These are phyloP conservation scores for Tichodroma muraria DNA, from an alignment of 2,113 vertebrate genomes.

Conservation along the genomic window DNA sequence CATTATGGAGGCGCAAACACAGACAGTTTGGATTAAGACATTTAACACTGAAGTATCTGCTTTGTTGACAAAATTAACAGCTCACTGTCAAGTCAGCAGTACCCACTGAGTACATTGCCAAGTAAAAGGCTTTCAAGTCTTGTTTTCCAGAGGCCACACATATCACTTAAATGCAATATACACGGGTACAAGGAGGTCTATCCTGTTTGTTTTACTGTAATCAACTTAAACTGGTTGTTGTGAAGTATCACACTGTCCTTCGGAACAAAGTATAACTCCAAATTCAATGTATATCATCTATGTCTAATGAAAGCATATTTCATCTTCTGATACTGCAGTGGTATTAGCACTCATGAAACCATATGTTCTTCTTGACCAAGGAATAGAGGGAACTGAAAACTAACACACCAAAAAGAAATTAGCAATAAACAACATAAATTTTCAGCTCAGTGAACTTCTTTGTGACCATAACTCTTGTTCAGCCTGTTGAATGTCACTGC, in stretches of 20 bases:
- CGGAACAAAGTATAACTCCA: not conserved
- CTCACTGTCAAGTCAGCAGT: not conserved
- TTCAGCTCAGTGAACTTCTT: not conserved
- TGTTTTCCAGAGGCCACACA: not conserved
- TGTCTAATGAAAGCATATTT: not conserved
- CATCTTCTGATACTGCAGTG: not conserved
- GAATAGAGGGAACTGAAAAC: not conserved
- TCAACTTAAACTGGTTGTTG: not conserved
- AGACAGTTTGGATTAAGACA: not conserved
- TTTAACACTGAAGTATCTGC: not conserved
- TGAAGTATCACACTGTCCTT: not conserved
- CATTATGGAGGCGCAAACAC: not conserved
- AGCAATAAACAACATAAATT: not conserved
- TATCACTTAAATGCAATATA: not conserved
- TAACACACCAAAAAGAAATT: not conserved
- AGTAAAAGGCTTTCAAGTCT: not conserved
- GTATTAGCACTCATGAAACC: not conserved
- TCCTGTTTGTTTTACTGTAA: not conserved
- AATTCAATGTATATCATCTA: not conserved
- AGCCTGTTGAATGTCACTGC: not conserved
- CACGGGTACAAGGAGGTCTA: not conserved
- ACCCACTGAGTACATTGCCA: not conserved
- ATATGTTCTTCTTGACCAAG: not conserved
- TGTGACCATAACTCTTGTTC: not conserved
- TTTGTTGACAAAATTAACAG: conserved; percentile 1